Evolutionary conservation across 2,797 vertebrate species (phyloP), one percentile per base, ranked within the genome.

Genomic region (Siniperca scherzeri): DNA sequence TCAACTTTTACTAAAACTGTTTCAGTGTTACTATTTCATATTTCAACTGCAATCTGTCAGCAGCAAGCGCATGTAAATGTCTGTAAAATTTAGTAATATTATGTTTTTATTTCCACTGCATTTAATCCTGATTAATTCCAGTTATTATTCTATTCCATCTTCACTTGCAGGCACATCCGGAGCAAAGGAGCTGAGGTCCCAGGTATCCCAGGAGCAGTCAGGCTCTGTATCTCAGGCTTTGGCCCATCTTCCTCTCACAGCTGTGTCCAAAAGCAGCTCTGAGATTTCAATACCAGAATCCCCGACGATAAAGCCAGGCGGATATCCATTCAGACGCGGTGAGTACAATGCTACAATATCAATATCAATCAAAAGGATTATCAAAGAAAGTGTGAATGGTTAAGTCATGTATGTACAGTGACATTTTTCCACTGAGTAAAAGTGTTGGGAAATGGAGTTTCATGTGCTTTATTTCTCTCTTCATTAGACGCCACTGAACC

Each of bases 271-370:
- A 82, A 83, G 44, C 71, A 78, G 69, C 85, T 76, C 88, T 0
- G 93, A 94, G 46, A 61, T 84, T 27, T 72, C 66, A 1, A 0
- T 50, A 0, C 77, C 86, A 19, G 88, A 91, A 38, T 86, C 91
- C 6, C 82, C 66, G 0, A 59, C 38, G 0, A 38, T 60, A 0
- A 93, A 89, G 25, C 70, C 56, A 50, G 36, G 57, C 4, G 80
- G 86, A 1, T 89, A 83, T 74, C 70, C 80, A 0, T 89, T 90
- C 4, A 87, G 48, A 80, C 76, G 46, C 0, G 91, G 91, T 92
- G 59, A 60, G 82, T 27, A 13, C 33, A 8, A 19, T 9, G 19
- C 0, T 50, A 2, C 46, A 16, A 0, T n/a, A 40, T 22, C 19
- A 22, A 2, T 21, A 22, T 52, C 5, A 48, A 19, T 50, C 48